Evolutionary conservation across 1,140 invertebrate genomes (phyloP).

Genomic region (Delia radicum): DNA sequence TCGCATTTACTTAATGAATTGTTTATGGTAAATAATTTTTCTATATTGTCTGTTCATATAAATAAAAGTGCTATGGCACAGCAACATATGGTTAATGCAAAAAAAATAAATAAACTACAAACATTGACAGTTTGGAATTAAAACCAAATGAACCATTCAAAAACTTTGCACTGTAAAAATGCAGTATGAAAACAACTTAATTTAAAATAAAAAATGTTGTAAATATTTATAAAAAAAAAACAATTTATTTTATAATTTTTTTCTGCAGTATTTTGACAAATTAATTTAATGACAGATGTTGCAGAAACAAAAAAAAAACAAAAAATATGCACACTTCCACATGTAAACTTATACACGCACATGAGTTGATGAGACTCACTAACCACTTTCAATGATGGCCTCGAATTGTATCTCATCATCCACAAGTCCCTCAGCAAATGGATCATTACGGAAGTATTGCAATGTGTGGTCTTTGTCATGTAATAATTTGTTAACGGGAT

Average conservation of each 20-base stretch:
- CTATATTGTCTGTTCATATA: no score
- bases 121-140: background rate
- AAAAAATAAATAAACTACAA: no score
- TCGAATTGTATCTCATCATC: slow-evolving; percentile 5
- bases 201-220: background rate
- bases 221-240: background rate
- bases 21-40: background rate
- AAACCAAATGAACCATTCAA: background rate
- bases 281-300: slow-evolving; percentile 21
- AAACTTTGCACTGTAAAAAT: background rate
- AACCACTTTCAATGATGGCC: slow-evolving; percentile 1
- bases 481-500: background rate
- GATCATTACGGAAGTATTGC: slow-evolving; percentile 22
- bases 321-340: background rate
- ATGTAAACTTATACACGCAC: background rate
- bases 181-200: no score
- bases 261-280: slow-evolving; percentile 9
- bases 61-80: no score
- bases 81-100: no score
- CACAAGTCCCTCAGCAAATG: background rate
- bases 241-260: slow-evolving; percentile 1
- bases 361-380: background rate
- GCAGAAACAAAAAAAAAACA: background rate
- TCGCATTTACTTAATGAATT: background rate
- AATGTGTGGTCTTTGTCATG: slow-evolving; percentile 14